Conservation (phyloP, 2,797 vertebrate species). For the Acestrorhynchus altus region DNA sequence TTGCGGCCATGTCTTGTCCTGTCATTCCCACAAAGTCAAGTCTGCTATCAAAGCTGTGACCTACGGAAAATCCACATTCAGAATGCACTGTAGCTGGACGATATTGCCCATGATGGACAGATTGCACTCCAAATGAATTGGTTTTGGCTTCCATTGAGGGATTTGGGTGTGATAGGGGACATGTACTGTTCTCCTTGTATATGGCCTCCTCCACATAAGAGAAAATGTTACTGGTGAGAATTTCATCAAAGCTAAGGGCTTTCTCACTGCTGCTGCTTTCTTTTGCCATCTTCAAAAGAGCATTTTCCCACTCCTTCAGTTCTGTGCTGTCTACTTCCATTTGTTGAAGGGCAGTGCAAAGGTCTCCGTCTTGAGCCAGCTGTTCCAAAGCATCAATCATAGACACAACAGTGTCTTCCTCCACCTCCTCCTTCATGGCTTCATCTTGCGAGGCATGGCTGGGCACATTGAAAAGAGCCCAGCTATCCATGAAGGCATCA, state of each 20-base stretch:
- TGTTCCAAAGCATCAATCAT: slow-evolving; percentile 42
- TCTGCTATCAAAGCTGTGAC: not conserved
- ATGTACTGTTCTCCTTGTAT: slow-evolving; percentile 57
- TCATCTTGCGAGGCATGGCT: not conserved
- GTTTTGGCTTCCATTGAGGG: not conserved
- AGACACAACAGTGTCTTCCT: slow-evolving; percentile 5
- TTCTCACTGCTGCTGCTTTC: slow-evolving; percentile 35
- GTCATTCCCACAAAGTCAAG: not conserved
- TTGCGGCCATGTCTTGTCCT: slow-evolving; percentile 18
- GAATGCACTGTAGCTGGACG: not conserved
- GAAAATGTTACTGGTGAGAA: slow-evolving; percentile 68
- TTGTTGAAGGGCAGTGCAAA: slow-evolving; percentile 58
- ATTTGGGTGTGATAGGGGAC: not conserved
- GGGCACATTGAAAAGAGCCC: slow-evolving; percentile 48
- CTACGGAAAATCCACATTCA: not conserved
- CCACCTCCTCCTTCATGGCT: not conserved
- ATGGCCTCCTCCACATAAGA: slow-evolving; percentile 74
- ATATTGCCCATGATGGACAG: not conserved
- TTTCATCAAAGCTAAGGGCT: slow-evolving; percentile 61
- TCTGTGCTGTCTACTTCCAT: slow-evolving; percentile 55
- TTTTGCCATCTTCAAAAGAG: slow-evolving; percentile 70
- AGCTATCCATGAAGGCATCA: slow-evolving; percentile 67
- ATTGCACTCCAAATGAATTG: not conserved
- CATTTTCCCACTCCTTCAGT: slow-evolving; percentile 79
- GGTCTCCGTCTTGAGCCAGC: slow-evolving; percentile 28